A percentile compares a stretch with the other conserved stretches of the same genome.
Evolutionary conservation across 53 echinoderm and acorn worm genomes (phyloP).

Genomic region (Temnopleurus reevesii): DNA sequence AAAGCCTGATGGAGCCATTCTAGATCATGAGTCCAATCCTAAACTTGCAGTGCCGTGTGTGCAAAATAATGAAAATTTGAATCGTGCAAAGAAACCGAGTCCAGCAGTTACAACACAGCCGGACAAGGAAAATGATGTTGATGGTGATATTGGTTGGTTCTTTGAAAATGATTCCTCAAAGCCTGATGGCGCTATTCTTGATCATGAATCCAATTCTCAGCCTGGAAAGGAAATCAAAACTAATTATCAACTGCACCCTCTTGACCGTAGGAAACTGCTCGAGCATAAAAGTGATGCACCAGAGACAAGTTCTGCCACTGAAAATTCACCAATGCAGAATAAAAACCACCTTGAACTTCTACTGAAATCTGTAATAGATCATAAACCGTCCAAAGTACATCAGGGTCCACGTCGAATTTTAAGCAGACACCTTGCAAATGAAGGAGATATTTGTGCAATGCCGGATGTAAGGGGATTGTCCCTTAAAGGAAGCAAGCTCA

Average conservation of each 20-base stretch:
- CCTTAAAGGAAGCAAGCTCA: no score
- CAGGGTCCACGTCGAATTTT: slow-evolving; percentile 11
- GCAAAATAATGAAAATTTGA: neutral
- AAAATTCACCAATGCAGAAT: neutral
- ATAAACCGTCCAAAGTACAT: neutral
- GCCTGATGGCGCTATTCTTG: no score
- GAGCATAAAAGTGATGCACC: no score
- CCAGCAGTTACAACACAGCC: no score
- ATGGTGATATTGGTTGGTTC: slow-evolving; percentile 9
- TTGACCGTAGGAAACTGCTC: no score
- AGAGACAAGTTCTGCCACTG: neutral
- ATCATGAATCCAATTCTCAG: no score
- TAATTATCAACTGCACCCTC: no score
- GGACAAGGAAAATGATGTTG: neutral
- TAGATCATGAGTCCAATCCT: no score
- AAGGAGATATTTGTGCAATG: neutral
- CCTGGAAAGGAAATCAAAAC: no score
- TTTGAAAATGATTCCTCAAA: neutral
- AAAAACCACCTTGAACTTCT: neutral
- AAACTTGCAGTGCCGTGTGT: no score
- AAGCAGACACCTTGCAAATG: slow-evolving; percentile 24
- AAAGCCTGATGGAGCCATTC: no score
- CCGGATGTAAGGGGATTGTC: neutral
- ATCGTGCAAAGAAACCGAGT: neutral
- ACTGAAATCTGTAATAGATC: neutral